Percentiles rank a stretch among this genome's conserved stretches.
phyloP scores from a whole-genome alignment of 2,888 invertebrate species.

The Microctonus brassicae region DNA sequence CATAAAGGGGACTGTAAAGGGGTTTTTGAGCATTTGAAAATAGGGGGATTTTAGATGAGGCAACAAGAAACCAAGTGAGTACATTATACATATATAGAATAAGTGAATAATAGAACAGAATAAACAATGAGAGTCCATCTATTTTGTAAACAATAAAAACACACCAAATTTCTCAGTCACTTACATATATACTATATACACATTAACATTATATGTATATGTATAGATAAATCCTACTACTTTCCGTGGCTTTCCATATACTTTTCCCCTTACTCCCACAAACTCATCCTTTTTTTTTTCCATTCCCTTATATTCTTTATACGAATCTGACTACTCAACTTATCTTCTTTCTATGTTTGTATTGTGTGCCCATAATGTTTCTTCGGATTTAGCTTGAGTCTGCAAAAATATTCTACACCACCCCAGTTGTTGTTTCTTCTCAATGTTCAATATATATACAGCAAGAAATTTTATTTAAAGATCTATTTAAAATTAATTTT shows the following conservation, averaged over 20 bases:
- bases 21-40: not conserved
- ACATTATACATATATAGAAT: not conserved
- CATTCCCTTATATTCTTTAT: not conserved
- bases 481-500: too few relatives aligned
- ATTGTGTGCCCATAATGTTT: constrained; percentile 5
- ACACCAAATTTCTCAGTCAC: constrained; percentile 4
- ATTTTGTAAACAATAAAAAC: constrained; percentile 35
- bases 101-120: not conserved
- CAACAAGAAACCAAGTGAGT: not conserved
- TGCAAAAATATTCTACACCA: constrained; percentile 17
- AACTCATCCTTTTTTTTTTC: too few relatives aligned
- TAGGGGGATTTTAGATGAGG: not conserved
- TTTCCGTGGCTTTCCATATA: constrained; percentile 22
- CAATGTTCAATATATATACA: not conserved
- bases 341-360: constrained; percentile 24
- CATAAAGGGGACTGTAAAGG: constrained; percentile 11
- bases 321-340: constrained; percentile 19
- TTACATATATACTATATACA: too few relatives aligned
- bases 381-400: constrained; percentile 2
- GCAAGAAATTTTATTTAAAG: too few relatives aligned
- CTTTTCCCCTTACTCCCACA: not conserved
- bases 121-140: not conserved
- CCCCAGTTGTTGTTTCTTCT: not conserved
- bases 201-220: constrained; percentile 30
- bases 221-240: not conserved